Base-by-base conservation (phyloP, 2,888 invertebrate species). In the Tachina fera region DNA sequence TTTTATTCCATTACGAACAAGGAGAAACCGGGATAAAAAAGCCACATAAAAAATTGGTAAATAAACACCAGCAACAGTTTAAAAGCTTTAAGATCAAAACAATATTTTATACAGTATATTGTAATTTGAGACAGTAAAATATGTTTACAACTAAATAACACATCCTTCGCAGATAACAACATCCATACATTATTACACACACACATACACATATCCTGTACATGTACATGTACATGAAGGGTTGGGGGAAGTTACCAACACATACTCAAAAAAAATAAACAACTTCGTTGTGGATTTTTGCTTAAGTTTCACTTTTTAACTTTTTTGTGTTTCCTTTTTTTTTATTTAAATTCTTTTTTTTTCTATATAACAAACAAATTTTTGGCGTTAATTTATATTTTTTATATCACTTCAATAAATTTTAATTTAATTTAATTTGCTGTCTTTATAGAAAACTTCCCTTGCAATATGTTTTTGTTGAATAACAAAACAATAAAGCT, bases 31-130 rank as follows among this genome's bases (percentile, higher is more conserved):
- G 74, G 70, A 84, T 75, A 45, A 84, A 49, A 9, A 19, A 61
- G n/a, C 39, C 39, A 67, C n/a, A 80, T 13, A 56, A 0, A 68
- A 58, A 80, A 71, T 51, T 53, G 22, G 77, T 80, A 86, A 80
- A 80, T 72, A 86, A 83, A 83, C 65, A 83, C 67, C 71, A 83
- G 86, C 86, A 86, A 86, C 86, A 86, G 86, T 86, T 86, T 79
- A 56, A 72, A 80, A 83, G 85, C 85, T 86, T 60, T 67, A 58
- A 47, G 61, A 60, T 39, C 63, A 43, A 47, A 60, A 71, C 19
- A 68, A 14, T 2, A 65, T 31, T 31, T 31, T 31, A 31, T 10
- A 67, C 10, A 51, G 1, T 11, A 39, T 39, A 16, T 14, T 74
- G 61, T 53, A 53, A 53, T 39, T 31, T 31, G 1, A 31, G 41